Evolutionary conservation across 2,797 vertebrate genomes (phyloP).

Genomic region (Staurois parvus): DNA sequence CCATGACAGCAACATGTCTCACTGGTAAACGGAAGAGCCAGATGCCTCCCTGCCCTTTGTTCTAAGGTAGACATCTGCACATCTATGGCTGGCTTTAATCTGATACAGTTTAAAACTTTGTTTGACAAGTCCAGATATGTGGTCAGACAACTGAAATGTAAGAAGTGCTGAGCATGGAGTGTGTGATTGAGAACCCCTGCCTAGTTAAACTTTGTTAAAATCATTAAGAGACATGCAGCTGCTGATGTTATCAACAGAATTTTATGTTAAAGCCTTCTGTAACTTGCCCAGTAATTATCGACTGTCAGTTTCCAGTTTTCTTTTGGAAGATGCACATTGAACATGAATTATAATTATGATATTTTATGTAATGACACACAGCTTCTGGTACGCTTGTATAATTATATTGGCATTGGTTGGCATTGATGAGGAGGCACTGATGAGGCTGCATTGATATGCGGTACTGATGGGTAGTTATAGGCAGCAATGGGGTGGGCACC

Average conservation of each 20-base stretch:
- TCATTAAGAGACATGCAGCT: slow-evolving; percentile 36
- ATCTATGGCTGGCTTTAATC: background rate
- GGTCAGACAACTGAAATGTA: slow-evolving; percentile 25
- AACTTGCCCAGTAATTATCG: background rate
- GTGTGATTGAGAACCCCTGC: slow-evolving; percentile 44
- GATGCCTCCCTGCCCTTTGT: background rate
- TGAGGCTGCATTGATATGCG: too few relatives aligned
- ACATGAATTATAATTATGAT: background rate
- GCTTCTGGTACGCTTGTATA: background rate
- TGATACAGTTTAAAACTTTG: slow-evolving; percentile 33
- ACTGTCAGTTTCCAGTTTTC: slow-evolving; percentile 4
- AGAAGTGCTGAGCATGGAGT: slow-evolving; percentile 25
- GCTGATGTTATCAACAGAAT: slow-evolving; percentile 25
- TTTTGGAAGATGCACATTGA: slow-evolving; percentile 6
- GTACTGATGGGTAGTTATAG: too few relatives aligned
- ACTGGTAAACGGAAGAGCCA: background rate
- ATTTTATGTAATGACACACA: background rate
- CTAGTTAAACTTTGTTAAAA: slow-evolving; percentile 29
- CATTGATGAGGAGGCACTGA: too few relatives aligned
- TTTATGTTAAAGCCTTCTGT: slow-evolving; percentile 22
- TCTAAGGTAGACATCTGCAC: background rate
- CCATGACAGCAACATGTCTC: background rate
- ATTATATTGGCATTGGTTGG: too few relatives aligned
- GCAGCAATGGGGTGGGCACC: too few relatives aligned
- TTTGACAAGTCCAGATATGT: slow-evolving; percentile 52